Evolutionary conservation across 2,888 invertebrate genomes (phyloP), one percentile per base, ranked within the genome.

Genomic region (Xylota segnis): DNA sequence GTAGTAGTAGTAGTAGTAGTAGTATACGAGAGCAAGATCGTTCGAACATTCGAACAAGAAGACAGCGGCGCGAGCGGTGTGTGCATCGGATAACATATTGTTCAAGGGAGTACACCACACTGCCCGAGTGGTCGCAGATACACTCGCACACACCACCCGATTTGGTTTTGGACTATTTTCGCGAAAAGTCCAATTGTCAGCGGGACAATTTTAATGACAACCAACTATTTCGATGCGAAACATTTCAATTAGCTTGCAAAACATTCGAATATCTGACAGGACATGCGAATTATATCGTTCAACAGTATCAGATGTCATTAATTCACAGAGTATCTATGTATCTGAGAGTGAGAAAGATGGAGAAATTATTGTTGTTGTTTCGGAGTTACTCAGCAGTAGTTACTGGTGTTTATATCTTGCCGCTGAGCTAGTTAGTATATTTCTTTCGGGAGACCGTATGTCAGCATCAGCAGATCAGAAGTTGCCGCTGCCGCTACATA

Each of bases 91-190:
- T 68, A 61, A 68, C 45, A 56, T 45, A 82, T 52, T 78, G 37
- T 78, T 74, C 74, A 74, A 45, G 78, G 54, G 72, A 72, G 61
- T 27, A 59, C 58, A 47, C 63, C 7, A 14, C 18, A 61, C 61
- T 40, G 27, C 12, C 16, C 56, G 47, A 45, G 59, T 59, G 52
- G 52, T 14, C 56, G 34, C 54, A 65, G 45, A 54, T 23, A 34
- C 29, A 4, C 14, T 10, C 29, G 14, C 14, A 12, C 2, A 12
- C 23, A 29, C 88, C 90, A 90, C 89, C 90, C 90, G 90, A 90
- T 90, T 88, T 65, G 87, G 87, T 90, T 90, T 90, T 89, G 82
- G 79, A 87, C 89, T 90, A 90, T 90, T 90, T 90, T 89, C 59
- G 82, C 88, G 79, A 87, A 88, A 88, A 82, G 84, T 87, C 87